Evolutionary conservation across 1,140 invertebrate genomes (phyloP).

Genomic region (Pogonomyrmex californicus): DNA sequence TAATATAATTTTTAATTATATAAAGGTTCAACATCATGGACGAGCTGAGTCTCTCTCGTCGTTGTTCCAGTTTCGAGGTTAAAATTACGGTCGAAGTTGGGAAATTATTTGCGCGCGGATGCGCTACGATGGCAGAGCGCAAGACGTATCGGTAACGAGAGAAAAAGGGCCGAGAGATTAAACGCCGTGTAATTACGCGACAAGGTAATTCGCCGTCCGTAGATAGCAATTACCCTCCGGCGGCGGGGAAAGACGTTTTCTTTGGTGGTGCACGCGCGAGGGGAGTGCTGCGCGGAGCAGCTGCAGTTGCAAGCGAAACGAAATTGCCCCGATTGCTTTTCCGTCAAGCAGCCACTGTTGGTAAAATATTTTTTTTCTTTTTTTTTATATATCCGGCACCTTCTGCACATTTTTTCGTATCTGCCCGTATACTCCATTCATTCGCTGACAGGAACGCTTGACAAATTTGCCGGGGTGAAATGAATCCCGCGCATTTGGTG

Average conservation of each 20-base stretch:
- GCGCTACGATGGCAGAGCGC: conserved; percentile 28
- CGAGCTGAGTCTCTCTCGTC: background rate
- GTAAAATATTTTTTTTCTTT: conserved; percentile 71
- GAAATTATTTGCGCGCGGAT: conserved; percentile 23
- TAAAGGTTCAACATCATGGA: background rate
- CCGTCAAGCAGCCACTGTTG: conserved; percentile 61
- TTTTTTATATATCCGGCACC: background rate
- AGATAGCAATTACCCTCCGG: conserved; percentile 73
- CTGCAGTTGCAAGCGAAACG: conserved; percentile 69
- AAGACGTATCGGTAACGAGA: conserved; percentile 67
- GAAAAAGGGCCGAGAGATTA: conserved; percentile 71
- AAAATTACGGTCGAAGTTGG: conserved; percentile 23
- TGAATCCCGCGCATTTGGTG: conserved; percentile 9
- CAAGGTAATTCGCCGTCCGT: conserved; percentile 74
- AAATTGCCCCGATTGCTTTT: conserved; percentile 76
- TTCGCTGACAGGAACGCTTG: conserved; percentile 18
- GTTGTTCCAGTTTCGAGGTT: conserved; percentile 13
- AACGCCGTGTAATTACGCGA: conserved; percentile 76
- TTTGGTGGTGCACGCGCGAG: conserved; percentile 57
- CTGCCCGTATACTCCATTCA: background rate
- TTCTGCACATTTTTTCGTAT: background rate
- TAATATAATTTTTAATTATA: conserved; percentile 33
- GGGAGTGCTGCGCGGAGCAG: too few species aligned
- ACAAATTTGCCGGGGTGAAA: conserved; percentile 45
- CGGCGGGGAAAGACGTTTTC: conserved; percentile 60